Percentiles rank a stretch among this genome's conserved stretches.
These are phyloP conservation scores for Plectropomus leopardus DNA, from an alignment of 2,113 vertebrate species.

Conservation along the genomic window DNA sequence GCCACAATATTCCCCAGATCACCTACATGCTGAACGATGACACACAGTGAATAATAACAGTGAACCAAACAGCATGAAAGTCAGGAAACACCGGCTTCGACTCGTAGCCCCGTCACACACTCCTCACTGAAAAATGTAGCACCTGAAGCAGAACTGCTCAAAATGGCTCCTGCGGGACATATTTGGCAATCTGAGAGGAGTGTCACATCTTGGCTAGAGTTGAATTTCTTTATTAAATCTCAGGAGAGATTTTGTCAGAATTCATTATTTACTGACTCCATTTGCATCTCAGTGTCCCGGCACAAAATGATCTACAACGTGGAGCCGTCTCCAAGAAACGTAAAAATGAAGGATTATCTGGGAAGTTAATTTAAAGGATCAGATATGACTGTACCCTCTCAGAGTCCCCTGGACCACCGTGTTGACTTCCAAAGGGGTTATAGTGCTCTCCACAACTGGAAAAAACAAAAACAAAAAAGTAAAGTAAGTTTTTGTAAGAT, in stretches of 20 bases:
- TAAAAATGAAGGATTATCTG: background rate
- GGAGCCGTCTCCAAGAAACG: background rate
- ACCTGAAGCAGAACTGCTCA: conserved; percentile 14
- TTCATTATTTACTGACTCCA: conserved; percentile 27
- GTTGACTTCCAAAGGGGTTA: conserved; percentile 87
- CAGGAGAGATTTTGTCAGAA: background rate
- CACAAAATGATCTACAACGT: background rate
- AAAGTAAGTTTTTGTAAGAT: too few relatives aligned
- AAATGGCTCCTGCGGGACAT: background rate
- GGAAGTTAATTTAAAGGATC: background rate
- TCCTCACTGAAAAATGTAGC: conserved; percentile 4
- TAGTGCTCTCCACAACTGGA: conserved; percentile 92
- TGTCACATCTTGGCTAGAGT: background rate
- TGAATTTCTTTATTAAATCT: conserved; percentile 30
- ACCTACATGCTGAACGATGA: conserved; percentile 86
- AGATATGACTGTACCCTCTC: conserved; percentile 84
- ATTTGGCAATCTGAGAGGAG: conserved; percentile 5
- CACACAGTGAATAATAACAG: background rate
- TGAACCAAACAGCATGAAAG: background rate
- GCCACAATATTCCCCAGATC: conserved; percentile 92
- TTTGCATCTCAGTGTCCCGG: background rate
- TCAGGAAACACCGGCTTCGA: background rate
- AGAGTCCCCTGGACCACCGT: conserved; percentile 87
- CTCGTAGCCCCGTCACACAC: background rate
- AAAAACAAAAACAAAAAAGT: background rate